Base-by-base conservation (phyloP, 1,140 invertebrate species). In the Drosophila truncata region DNA sequence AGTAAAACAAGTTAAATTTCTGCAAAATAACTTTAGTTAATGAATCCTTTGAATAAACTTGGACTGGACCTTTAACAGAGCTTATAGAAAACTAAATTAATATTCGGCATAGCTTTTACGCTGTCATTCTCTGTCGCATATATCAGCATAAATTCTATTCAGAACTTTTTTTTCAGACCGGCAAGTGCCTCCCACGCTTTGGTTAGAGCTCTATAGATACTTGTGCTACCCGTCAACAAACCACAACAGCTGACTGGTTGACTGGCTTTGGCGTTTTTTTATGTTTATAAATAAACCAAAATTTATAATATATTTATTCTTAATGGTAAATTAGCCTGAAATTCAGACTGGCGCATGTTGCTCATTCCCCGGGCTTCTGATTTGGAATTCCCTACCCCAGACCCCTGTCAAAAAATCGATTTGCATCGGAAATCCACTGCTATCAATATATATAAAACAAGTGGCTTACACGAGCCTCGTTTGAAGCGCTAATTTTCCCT, bases 161-260 rank as follows among this genome's bases (percentile, higher is more conserved):
- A 23, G 37, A 50, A 59, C 35, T 41, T 29, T 49, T 46, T 65
- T 41, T 47, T 47, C 60, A 25, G 50, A 49, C 67, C 67, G 52
- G 60, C 66, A 72, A 80, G 67, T 66, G 76, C 77, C 77, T 58
- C 81, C 81, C 77, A 80, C 81, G 46, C 57, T 23, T 46, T 59
- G 37, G 27, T 61, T 59, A 49, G 18, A 69, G 54, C 20, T 54
- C 44, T 54, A 49, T 54, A 55, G 47, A 61, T 83, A 79, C 67
- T 20, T 71, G 35, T 72, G 71, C 35, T 18, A n/a, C 42, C 25
- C 70, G 72, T 72, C 70, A 73, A 72, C 72, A 76, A 84, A 65
- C 58, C 82, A 25, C 78, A 85, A 85, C 82, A 85, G 82, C 82
- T 85, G 82, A 85, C 82, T 85, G 59, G 41, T 72, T 60, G 70